phyloP scores from a whole-genome alignment of 2,888 invertebrate species.

The Adela reaumurella region DNA sequence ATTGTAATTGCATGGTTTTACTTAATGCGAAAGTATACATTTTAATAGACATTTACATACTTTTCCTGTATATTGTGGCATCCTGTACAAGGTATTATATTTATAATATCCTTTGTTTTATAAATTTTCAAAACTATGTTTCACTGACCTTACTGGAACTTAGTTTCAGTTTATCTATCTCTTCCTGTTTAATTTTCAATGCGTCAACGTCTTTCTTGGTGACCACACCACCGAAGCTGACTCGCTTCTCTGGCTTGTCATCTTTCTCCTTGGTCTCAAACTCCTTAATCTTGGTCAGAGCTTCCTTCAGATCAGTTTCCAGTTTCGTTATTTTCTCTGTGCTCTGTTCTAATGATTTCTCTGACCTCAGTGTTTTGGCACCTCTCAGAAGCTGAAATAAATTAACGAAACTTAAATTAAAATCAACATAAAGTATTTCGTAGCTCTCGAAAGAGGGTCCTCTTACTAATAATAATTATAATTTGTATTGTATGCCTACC shows the following conservation, averaged over 20 bases:
- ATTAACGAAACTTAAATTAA: too few relatives aligned
- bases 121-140: too few relatives aligned
- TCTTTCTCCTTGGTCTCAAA: conserved; percentile 43
- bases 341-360: conserved; percentile 55
- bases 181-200: conserved; percentile 44
- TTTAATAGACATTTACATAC: too few relatives aligned
- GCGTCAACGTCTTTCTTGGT: conserved; percentile 40
- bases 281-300: conserved; percentile 55
- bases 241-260: conserved; percentile 52
- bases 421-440: too few relatives aligned
- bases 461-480: too few relatives aligned
- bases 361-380: conserved; percentile 48
- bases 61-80: too few relatives aligned
- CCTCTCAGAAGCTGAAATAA: conserved; percentile 48
- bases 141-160: conserved; percentile 36
- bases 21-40: too few relatives aligned
- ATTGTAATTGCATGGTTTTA: too few relatives aligned
- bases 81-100: too few relatives aligned
- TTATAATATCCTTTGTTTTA: too few relatives aligned
- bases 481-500: too few relatives aligned
- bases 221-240: conserved; percentile 37
- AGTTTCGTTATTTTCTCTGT: conserved; percentile 59
- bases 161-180: conserved; percentile 54
- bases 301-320: conserved; percentile 61
- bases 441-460: too few relatives aligned